Evolutionary conservation across 1,140 invertebrate genomes (phyloP), one percentile per base, ranked within the genome.

Genomic region (Drosophila teissieri): DNA sequence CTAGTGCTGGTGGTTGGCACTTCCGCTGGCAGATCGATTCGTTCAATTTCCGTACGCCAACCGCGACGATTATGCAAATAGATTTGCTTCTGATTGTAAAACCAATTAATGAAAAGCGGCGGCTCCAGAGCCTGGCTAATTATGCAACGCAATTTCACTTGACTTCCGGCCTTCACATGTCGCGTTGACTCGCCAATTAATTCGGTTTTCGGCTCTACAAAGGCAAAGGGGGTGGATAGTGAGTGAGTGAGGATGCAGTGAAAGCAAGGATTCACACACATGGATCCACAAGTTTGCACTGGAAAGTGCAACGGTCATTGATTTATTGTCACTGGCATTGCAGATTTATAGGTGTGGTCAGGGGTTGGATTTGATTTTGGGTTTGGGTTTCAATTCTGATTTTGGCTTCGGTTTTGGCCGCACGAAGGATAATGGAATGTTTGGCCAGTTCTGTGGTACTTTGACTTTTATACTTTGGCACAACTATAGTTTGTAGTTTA

Each of bases 71-170:
- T 92, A 86, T 92, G 86, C 78, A 92, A 91, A 90, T 90, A 92
- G 79, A 92, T 92, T 91, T 92, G 91, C 85, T 92, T 91, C 76
- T 91, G 88, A 91, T 91, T 94, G 93, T 93, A 93, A 93, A 94
- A 94, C 94, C 94, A 94, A 93, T 94, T 94, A 91, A 94, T 94
- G 93, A 94, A 94, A 74, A 94, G 93, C 80, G 94, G 94, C 91
- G 94, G 94, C 92, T 94, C 94, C 64, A 94, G 90, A 78, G 94
- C 93, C 88, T 94, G 93, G 85, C 93, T 94, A 93, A 94, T 94
- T 78, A 94, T 94, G 92, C 94, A 94, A 91, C 93, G 93, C 51
- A 94, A 93, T 92, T 93, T 93, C 91, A 94, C 94, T 80, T 94
- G 93, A 91, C 93, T 94, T 91, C 94, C 94, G 65, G 94, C 94